Evolutionary conservation across 2,888 invertebrate species (phyloP).

Genomic region (Hipparchia sbordonii): DNA sequence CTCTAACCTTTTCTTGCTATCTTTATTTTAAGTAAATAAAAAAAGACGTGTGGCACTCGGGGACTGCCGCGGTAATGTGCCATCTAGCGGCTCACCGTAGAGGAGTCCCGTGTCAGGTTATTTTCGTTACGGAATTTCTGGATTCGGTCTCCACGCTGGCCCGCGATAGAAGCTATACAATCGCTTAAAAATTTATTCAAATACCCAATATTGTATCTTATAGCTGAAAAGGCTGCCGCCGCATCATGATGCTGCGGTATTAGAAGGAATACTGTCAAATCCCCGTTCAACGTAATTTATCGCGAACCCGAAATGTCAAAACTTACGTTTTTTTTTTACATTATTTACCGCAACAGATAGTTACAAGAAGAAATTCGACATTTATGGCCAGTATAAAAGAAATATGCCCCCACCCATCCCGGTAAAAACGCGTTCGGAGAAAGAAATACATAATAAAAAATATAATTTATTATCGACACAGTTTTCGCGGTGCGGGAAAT

Average conservation of each 20-base stretch:
- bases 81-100: too few species aligned
- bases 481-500: conserved; percentile 54
- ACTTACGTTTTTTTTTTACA: conserved; percentile 18
- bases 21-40: too few species aligned
- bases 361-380: conserved; percentile 62
- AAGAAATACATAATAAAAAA: conserved; percentile 50
- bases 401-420: conserved; percentile 59
- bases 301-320: conserved; percentile 16
- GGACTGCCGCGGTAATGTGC: too few species aligned
- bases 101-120: too few species aligned
- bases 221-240: too few species aligned
- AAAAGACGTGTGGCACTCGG: too few species aligned
- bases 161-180: too few species aligned
- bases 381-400: conserved; percentile 68
- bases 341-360: conserved; percentile 50
- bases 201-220: too few species aligned
- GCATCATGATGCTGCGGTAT: background rate
- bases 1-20: too few species aligned
- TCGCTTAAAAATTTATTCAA: too few species aligned
- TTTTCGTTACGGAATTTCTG: too few species aligned
- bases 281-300: conserved; percentile 21
- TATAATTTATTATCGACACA: conserved; percentile 56
- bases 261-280: background rate
- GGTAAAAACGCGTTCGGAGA: conserved; percentile 47
- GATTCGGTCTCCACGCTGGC: too few species aligned